phyloP scores from a whole-genome alignment of 2,113 vertebrate species.

The Corythoichthys intestinalis region DNA sequence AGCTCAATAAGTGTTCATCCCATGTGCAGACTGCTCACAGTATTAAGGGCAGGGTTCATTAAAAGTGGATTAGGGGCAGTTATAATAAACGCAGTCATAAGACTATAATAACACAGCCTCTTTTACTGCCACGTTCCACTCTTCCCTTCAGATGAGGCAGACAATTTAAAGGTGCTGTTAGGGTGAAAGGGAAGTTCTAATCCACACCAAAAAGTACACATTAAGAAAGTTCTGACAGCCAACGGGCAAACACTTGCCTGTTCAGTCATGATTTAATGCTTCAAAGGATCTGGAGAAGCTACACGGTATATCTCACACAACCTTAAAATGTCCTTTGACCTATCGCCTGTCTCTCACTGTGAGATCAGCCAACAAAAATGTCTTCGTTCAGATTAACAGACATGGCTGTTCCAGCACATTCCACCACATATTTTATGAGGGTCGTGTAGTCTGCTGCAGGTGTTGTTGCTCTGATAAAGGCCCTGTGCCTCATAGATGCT shows the following conservation, averaged over 20 bases:
- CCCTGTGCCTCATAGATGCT: conserved; percentile 34
- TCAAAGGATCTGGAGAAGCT: conserved; percentile 54
- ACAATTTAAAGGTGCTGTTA: conserved; percentile 23
- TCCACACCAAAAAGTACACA: conserved; percentile 30
- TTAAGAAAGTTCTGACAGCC: conserved; percentile 34
- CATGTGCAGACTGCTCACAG: conserved; percentile 35
- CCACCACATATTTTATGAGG: conserved; percentile 60
- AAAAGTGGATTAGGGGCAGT: conserved; percentile 55
- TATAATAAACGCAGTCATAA: conserved; percentile 53
- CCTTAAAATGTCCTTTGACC: conserved; percentile 35
- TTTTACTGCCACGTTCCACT: conserved; percentile 28
- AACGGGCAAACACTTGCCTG: conserved; percentile 38
- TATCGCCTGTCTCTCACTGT: conserved; percentile 1
- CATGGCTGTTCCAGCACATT: conserved; percentile 60
- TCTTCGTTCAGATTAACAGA: conserved; percentile 66
- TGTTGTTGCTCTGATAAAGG: conserved; percentile 58
- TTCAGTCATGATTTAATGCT: conserved; percentile 51
- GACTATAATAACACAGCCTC: conserved; percentile 44
- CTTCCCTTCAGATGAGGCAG: conserved; percentile 29
- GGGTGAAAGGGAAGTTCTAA: conserved; percentile 32
- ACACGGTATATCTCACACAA: conserved; percentile 56
- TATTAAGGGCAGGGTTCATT: conserved; percentile 29
- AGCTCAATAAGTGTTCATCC: conserved; percentile 29
- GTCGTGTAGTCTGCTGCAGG: conserved; percentile 64
- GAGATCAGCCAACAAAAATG: conserved; percentile 70